These are phyloP conservation scores for Holacanthella duospinosa DNA, from an alignment of 2,888 invertebrate species.

Conservation along the genomic window DNA sequence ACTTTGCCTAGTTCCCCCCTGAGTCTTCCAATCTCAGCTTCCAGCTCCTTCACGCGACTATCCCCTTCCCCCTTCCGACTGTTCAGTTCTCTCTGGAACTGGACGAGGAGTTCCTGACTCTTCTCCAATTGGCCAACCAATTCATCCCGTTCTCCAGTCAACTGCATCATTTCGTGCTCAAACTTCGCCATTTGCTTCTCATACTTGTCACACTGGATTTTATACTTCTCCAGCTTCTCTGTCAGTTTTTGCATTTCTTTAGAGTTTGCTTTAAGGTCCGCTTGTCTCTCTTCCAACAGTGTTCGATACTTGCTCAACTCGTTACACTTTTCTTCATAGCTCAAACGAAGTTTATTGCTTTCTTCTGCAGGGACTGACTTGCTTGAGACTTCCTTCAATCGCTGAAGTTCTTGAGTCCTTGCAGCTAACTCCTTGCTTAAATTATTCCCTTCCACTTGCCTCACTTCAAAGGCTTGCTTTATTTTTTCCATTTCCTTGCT, in stretches of 20 bases:
- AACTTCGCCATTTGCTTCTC: slow-evolving; percentile 76
- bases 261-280: slow-evolving; percentile 59
- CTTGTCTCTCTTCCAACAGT: slow-evolving; percentile 47
- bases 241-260: slow-evolving; percentile 68
- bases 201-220: slow-evolving; percentile 65
- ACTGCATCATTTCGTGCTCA: slow-evolving; percentile 72
- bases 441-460: not conserved
- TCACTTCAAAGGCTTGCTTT: slow-evolving; percentile 43
- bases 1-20: slow-evolving; percentile 36
- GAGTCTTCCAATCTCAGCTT: slow-evolving; percentile 51
- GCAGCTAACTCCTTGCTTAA: not conserved
- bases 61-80: slow-evolving; percentile 66
- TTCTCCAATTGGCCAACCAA: slow-evolving; percentile 80
- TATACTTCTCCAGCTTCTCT: slow-evolving; percentile 63
- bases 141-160: slow-evolving; percentile 75
- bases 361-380: slow-evolving; percentile 1
- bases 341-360: slow-evolving; percentile 43
- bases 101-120: slow-evolving; percentile 82
- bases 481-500: slow-evolving; percentile 53
- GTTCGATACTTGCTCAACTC: slow-evolving; percentile 51
- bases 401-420: not conserved
- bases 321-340: slow-evolving; percentile 57
- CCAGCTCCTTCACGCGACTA: slow-evolving; percentile 59
- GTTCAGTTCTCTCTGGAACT: slow-evolving; percentile 86
- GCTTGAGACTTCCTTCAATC: not conserved